Base-by-base conservation (phyloP, 2,888 invertebrate species). In the Didymodactylos carnosus region DNA sequence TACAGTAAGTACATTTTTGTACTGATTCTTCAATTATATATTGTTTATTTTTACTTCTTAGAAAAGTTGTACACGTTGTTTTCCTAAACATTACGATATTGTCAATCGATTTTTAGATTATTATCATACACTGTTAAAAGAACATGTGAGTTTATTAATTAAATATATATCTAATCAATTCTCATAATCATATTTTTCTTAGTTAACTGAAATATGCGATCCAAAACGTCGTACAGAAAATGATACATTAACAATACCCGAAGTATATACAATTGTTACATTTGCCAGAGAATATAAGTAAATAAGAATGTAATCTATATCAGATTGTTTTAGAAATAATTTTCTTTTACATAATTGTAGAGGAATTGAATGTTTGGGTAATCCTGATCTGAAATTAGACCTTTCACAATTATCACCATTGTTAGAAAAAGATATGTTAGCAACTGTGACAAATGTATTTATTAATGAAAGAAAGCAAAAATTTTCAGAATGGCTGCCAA, bases 1-100 rank as follows among this genome's bases (percentile, higher is more conserved):
- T 0, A 93, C 93, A 80, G 84, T 84, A 77, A 75, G 72, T 39
- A 90, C 0, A 84, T 92, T 0, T 92, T 91, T 79, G 88, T 5
- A 80, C 79, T 14, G 8, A 8, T 46, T 2, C 27, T 69, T 71
- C 4, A 2, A n/a, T 7, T 14, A 71, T 8, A 51, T 19, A 29
- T 8, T 27, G n/a, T 14, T 72, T 14, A 2, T 4, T 11, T 73
- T 75, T 72, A 27, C 76, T 72, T 72, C 4, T 16, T 75, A 84
- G 82, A 81, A 80, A 2, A 77, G 83, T 40, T 79, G 84, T 39
- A 82, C 90, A 8, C 93, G 93, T 0, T 94, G 94, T 81, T 98
- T 98, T 83, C 98, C 97, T 3, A 92, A 94, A 0, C 88, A 90
- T 77, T 98, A 94, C 78, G 88, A 94, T 79, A 95, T 98, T 77